Conservation (phyloP, 2,888 invertebrate species). For the Folsomia manolachei region DNA sequence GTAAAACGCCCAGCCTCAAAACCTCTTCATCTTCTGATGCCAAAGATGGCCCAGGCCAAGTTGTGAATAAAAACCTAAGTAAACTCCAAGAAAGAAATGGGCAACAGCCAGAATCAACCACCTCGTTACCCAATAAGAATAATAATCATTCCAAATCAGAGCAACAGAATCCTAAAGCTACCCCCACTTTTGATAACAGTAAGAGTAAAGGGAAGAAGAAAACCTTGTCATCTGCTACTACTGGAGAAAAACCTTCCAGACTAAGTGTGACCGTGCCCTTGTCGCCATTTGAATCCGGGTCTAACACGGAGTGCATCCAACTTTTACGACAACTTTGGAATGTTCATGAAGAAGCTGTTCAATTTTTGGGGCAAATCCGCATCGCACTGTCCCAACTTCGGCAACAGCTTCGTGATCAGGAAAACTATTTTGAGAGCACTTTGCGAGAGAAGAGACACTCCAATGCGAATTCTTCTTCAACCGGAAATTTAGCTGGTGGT, state of each 20-base stretch:
- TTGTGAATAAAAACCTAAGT: too few species aligned
- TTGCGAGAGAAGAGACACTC: conserved; percentile 35
- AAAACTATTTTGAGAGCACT: conserved; percentile 38
- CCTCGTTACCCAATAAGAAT: too few species aligned
- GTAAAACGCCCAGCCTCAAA: not conserved
- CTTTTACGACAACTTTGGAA: conserved; percentile 49
- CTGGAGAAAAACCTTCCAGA: not conserved
- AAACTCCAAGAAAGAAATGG: not conserved
- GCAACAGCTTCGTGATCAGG: conserved; percentile 31
- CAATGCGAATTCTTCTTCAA: not conserved
- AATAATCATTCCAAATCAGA: too few species aligned
- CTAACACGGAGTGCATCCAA: conserved; percentile 49
- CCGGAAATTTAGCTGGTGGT: not conserved
- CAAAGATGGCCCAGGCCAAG: too few species aligned
- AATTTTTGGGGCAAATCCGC: conserved; percentile 33
- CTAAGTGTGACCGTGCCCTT: conserved; percentile 20
- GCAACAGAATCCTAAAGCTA: not conserved
- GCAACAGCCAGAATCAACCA: not conserved
- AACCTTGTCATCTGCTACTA: not conserved
- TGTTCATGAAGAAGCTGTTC: conserved; percentile 45
- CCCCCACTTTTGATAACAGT: not conserved
- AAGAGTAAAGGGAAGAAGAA: not conserved
- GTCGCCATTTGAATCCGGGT: conserved; percentile 46
- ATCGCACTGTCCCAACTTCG: conserved; percentile 25
- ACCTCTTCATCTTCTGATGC: not conserved